A percentile compares a stretch with the other conserved stretches of the same genome.
Conservation (phyloP, 2,888 invertebrate species). For the Bombyx huttoni region DNA sequence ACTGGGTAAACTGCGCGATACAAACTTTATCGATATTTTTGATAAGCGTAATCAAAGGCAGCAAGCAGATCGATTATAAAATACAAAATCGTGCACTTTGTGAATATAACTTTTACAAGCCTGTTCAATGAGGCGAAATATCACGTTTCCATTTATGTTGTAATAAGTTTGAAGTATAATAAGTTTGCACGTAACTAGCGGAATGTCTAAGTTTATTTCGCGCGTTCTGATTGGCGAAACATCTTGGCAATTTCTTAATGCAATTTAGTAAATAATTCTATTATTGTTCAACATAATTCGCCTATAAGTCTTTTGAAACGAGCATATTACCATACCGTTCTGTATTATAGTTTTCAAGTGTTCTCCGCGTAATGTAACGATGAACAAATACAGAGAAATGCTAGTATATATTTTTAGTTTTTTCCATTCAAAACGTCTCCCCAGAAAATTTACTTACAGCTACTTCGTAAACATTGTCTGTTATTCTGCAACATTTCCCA, state of each 20-base stretch:
- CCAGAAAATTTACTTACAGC: no score
- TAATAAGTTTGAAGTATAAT: slow-evolving; percentile 4
- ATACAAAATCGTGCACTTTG: neutral
- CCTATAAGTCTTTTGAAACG: neutral
- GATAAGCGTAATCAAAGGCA: neutral
- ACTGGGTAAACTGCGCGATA: neutral
- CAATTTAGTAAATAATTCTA: slow-evolving; percentile 5
- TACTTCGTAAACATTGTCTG: slow-evolving; percentile 8
- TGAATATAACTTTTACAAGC: neutral
- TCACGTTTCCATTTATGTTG: slow-evolving; percentile 10
- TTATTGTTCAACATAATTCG: neutral
- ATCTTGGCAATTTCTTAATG: slow-evolving; percentile 18
- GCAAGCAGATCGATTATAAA: neutral
- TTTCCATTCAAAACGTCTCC: no score
- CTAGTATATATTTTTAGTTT: no score
- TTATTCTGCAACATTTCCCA: slow-evolving; percentile 14
- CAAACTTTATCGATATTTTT: neutral
- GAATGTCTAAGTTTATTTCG: neutral
- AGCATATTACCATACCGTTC: neutral
- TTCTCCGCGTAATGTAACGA: neutral
- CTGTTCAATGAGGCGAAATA: neutral
- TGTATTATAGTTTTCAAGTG: neutral
- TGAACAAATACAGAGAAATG: no score
- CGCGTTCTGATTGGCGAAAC: slow-evolving; percentile 19
- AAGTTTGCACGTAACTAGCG: slow-evolving; percentile 4